These are phyloP conservation scores for Oxyteleia sp. DNA, from an alignment of 2,888 invertebrate species.

Conservation along the genomic window DNA sequence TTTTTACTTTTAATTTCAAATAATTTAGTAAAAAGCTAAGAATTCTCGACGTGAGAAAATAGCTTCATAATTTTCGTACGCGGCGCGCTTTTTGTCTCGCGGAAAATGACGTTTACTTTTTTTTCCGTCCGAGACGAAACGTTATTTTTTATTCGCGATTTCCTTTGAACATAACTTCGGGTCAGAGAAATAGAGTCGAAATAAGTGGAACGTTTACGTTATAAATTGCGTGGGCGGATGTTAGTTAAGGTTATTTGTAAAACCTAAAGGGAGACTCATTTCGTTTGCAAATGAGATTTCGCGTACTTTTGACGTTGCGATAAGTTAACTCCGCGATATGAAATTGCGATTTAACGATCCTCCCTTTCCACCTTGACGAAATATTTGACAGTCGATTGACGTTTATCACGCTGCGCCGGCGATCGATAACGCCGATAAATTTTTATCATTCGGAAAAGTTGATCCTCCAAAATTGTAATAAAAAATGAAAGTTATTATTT, in stretches of 20 bases:
- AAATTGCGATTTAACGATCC: slow-evolving; percentile 25
- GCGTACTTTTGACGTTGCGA: slow-evolving; percentile 25
- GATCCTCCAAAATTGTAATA: too few relatives aligned
- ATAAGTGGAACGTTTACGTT: slow-evolving; percentile 45
- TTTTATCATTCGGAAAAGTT: neutral
- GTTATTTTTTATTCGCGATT: neutral
- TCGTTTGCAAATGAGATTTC: slow-evolving; percentile 43
- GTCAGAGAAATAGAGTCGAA: slow-evolving; percentile 31
- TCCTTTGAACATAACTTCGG: slow-evolving; percentile 18
- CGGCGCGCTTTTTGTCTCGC: neutral
- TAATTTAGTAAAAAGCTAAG: too few relatives aligned
- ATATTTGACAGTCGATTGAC: slow-evolving; percentile 27
- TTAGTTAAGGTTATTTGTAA: slow-evolving; percentile 48
- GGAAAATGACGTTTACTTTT: slow-evolving; percentile 17
- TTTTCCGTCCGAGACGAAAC: slow-evolving; percentile 17
- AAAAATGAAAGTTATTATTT: too few relatives aligned
- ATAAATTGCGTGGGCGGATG: slow-evolving; percentile 32
- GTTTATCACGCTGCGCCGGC: slow-evolving; percentile 1
- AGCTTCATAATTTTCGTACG: too few relatives aligned
- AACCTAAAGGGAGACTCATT: slow-evolving; percentile 29
- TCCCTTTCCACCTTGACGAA: slow-evolving; percentile 15
- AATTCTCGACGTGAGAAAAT: too few relatives aligned
- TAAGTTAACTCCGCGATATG: slow-evolving; percentile 12
- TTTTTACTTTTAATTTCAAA: too few relatives aligned
- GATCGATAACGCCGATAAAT: neutral